Evolutionary conservation across 2,888 invertebrate species (phyloP), one percentile per base, ranked within the genome.

Genomic region (Agapetus fuscipes): DNA sequence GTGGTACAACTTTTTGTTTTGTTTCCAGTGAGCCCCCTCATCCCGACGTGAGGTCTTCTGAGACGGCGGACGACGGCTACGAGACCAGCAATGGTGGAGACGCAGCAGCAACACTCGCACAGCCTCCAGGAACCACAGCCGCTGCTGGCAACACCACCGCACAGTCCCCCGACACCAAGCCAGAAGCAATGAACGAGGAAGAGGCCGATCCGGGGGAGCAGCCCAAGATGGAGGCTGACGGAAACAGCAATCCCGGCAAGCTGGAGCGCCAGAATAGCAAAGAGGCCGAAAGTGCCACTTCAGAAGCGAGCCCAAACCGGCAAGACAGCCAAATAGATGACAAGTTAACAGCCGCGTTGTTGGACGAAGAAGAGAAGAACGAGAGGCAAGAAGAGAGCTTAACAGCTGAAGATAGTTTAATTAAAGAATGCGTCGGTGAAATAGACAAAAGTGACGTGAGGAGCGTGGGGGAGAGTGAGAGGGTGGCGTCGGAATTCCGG

Each of bases 1-100:
- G n/a, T n/a, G n/a, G n/a, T n/a, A n/a, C n/a, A n/a, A n/a, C n/a
- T 20, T 20, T 20, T 6, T 20, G 4, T 20, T 20, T 15, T 11
- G 30, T 15, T 46, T 52, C 27, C 64, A 67, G 69, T 59, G 67
- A 42, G 12, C 33, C 30, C 20, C 43, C 20, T 39, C 42, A 39
- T 53, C 38, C 54, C 58, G 67, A 74, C 67, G 64, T 66, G 58
- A 66, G 64, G 60, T 60, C 62, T 56, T 73, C 78, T 56, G 87
- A 87, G 68, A 80, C 78, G 55, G 81, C 83, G 57, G 88, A 89
- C 71, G 88, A 89, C 71, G 88, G 88, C 51, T 89, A 89, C 71
- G 88, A 88, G 72, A 87, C 88, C 53, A 83, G 86, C 66, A 84
- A 74, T 52, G 76, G 76, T 56, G 76, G 68, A 56, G 67, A 68